Evolutionary conservation across 2,113 vertebrate species (phyloP).

Genomic region (Catharus fuscescens): DNA sequence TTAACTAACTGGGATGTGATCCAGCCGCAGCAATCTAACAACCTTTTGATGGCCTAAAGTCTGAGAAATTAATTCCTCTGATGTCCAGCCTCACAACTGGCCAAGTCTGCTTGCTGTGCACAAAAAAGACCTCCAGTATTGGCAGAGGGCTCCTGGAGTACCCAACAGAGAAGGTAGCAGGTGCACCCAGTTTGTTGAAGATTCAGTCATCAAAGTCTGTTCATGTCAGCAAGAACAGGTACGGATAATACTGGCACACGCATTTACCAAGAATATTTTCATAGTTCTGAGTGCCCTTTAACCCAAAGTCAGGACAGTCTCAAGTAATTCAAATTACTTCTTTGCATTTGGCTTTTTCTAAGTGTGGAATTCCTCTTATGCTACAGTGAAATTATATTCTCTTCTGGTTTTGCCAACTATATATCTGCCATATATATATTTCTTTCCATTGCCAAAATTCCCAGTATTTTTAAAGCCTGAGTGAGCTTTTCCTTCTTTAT

Average conservation of each 20-base stretch:
- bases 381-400: background rate
- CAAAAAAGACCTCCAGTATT: background rate
- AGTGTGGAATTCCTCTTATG: background rate
- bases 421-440: background rate
- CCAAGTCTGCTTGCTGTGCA: background rate
- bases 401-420: background rate
- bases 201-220: background rate
- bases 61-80: background rate
- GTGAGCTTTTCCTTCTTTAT: background rate
- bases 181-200: background rate
- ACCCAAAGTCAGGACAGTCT: background rate
- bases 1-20: background rate
- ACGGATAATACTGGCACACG: background rate
- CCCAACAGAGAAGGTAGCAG: background rate
- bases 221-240: background rate
- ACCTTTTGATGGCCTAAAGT: background rate
- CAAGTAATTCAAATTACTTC: background rate
- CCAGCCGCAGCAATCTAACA: background rate
- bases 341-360: background rate
- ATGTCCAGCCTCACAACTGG: background rate
- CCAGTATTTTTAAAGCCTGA: background rate
- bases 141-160: background rate
- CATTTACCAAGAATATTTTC: background rate
- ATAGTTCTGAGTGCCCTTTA: background rate
- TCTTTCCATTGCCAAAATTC: background rate